Base-by-base conservation (phyloP, 2,888 invertebrate species). In the Cryptocephalus moraei region DNA sequence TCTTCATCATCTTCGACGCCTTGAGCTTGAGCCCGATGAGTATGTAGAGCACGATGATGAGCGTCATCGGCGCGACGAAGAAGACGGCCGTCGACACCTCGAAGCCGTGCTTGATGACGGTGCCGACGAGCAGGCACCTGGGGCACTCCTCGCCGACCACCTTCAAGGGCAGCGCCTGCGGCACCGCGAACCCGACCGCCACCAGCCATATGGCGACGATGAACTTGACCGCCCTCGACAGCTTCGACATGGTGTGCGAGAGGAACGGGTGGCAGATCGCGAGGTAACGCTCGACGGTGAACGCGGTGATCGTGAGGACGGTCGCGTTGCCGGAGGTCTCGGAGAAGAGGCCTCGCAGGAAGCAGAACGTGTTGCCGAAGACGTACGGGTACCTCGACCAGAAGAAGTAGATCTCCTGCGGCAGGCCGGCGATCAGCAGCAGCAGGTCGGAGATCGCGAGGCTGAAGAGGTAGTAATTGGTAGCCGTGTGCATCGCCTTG, bases 21-120 rank as follows among this genome's bases (percentile, higher is more conserved):
- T 80, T 78, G 54, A 87, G 71, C 64, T 84, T 85, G 40, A 85
- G 68, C 1, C 84, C 87, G 59, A 87, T 86, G 54, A 86, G 72
- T 45, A 85, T 78, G 63, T 92, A 92, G 51, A 92, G 73, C 52
- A 89, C 84, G 33, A 83, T 82, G 64, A 92, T 90, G 50, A 91
- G 75, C 33, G 86, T 85, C 89, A 92, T 90, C 1, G 91, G 92
- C 39, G 84, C 80, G 36, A 89, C 80, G 67, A 92, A 92, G 71
- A 91, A 90, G 60, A 91, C 72, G 63, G 85, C 80, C 58, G 84
- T 82, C 10, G 91, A 88, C 60, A 89, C 79, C 62, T 86, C 84
- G 63, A 90, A 88, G 52, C 84, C 81, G 70, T 86, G 82, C 49
- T 80, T 79, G 43, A 81, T 71, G 12, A 59, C 57, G 33, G 64